These are phyloP conservation scores for Hippocampus kuda DNA, from an alignment of 2,797 vertebrate genomes.

Conservation along the genomic window DNA sequence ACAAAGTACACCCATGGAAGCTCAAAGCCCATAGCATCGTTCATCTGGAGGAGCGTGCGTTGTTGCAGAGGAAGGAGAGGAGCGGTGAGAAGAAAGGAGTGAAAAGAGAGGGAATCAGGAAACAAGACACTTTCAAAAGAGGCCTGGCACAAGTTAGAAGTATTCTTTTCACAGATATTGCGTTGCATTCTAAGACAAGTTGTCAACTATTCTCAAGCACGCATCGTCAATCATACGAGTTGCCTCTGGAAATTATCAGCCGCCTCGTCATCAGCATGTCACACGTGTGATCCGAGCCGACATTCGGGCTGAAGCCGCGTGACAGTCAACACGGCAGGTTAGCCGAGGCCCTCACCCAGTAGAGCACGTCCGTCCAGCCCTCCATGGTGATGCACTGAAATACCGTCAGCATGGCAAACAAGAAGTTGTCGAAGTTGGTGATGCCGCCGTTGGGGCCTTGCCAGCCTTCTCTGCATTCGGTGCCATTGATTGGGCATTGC, in stretches of 20 bases:
- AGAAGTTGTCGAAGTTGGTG: slow-evolving; percentile 98
- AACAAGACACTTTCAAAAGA: slow-evolving; percentile 22
- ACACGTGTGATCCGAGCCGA: slow-evolving; percentile 26
- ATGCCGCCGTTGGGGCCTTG: slow-evolving; percentile 93
- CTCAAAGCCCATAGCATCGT: slow-evolving; percentile 99
- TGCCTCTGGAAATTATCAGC: slow-evolving; percentile 43
- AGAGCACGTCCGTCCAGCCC: slow-evolving; percentile 97
- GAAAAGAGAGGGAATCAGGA: slow-evolving; percentile 19
- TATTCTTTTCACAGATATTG: slow-evolving; percentile 5
- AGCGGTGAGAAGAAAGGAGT: slow-evolving; percentile 19
- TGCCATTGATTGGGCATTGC: slow-evolving; percentile 83
- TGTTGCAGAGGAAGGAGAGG: slow-evolving; percentile 16
- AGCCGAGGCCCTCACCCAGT: slow-evolving; percentile 79
- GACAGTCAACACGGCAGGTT: slow-evolving; percentile 20
- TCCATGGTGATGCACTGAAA: slow-evolving; percentile 99
- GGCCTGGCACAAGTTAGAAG: slow-evolving; percentile 6
- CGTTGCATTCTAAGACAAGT: slow-evolving; percentile 1
- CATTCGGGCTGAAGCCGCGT: slow-evolving; percentile 22
- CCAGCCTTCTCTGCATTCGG: slow-evolving; percentile 90
- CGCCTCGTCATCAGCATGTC: slow-evolving; percentile 40
- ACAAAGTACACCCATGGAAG: slow-evolving; percentile 99
- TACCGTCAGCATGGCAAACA: slow-evolving; percentile 97
- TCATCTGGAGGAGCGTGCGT: slow-evolving; percentile 76
- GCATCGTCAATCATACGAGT: slow-evolving; percentile 40
- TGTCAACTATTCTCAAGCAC: slow-evolving; percentile 29